Evolutionary conservation across 2,113 vertebrate species (phyloP).

Genomic region (Corythornis madagascariensis): DNA sequence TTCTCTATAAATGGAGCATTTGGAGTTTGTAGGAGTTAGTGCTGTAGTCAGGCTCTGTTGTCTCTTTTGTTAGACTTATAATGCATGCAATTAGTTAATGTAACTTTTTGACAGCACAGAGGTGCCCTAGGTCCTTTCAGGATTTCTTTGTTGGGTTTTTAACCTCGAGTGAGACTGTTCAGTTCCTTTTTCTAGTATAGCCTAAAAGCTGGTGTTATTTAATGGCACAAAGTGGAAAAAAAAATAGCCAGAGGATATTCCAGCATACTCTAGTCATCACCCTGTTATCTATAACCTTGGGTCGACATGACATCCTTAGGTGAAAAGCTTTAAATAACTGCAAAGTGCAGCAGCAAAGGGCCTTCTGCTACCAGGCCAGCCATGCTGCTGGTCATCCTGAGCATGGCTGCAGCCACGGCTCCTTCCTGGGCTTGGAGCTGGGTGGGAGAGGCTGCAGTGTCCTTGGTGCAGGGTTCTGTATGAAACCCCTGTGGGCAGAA

Average conservation of each 20-base stretch:
- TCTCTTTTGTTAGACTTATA: neutral
- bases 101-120: slow-evolving; percentile 21
- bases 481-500: neutral
- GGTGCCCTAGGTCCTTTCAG: neutral
- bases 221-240: slow-evolving; percentile 38
- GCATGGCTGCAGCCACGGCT: neutral
- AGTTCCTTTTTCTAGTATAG: slow-evolving; percentile 14
- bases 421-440: neutral
- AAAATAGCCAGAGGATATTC: slow-evolving; percentile 7
- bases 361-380: neutral
- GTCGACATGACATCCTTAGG: neutral
- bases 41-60: neutral
- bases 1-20: neutral
- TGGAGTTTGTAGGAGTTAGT: neutral
- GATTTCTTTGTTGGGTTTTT: slow-evolving; percentile 4
- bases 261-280: slow-evolving; percentile 24
- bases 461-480: neutral
- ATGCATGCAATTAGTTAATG: slow-evolving; percentile 20
- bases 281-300: slow-evolving; percentile 38
- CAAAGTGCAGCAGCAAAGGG: neutral
- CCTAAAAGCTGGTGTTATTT: slow-evolving; percentile 52
- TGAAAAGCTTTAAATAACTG: slow-evolving; percentile 39
- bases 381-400: neutral
- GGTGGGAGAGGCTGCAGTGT: neutral
- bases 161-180: slow-evolving; percentile 17